Conservation (phyloP, 2,797 vertebrate genomes). For the Anabas testudineus region DNA sequence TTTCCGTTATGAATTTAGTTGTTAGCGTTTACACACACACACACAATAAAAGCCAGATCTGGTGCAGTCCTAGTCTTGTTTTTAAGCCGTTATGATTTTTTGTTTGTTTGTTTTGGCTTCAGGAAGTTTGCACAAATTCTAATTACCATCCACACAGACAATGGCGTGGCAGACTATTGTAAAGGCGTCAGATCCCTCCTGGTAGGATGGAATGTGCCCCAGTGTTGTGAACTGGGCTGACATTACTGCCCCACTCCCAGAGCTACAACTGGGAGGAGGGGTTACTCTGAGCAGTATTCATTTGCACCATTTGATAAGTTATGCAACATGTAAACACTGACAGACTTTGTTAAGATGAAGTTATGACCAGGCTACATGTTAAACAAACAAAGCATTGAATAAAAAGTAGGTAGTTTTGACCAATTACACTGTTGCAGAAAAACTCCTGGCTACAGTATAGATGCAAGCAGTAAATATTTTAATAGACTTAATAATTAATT, state of each 20-base stretch:
- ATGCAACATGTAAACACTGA: not conserved
- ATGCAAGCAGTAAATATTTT: no score
- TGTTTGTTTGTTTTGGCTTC: no score
- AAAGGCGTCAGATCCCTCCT: conserved; percentile 44
- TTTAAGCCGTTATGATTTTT: not conserved
- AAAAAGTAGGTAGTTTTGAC: no score
- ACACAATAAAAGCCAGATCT: not conserved
- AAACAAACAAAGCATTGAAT: no score
- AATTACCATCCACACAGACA: conserved; percentile 28
- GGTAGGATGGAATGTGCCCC: conserved; percentile 55
- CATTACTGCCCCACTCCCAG: not conserved
- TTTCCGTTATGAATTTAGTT: not conserved
- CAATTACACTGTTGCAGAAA: no score
- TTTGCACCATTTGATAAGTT: conserved; percentile 7
- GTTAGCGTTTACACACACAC: not conserved
- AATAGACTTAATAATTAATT: no score
- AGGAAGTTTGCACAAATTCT: not conserved
- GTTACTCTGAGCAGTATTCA: conserved; percentile 8
- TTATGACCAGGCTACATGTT: no score
- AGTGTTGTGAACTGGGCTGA: conserved; percentile 40
- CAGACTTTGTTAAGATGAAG: not conserved
- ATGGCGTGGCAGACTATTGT: conserved; percentile 13
- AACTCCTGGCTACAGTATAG: no score
- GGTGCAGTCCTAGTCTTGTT: not conserved
- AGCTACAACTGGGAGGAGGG: conserved; percentile 32